These are phyloP conservation scores for Charanyca ferruginea DNA, from an alignment of 2,888 invertebrate species.

Conservation along the genomic window DNA sequence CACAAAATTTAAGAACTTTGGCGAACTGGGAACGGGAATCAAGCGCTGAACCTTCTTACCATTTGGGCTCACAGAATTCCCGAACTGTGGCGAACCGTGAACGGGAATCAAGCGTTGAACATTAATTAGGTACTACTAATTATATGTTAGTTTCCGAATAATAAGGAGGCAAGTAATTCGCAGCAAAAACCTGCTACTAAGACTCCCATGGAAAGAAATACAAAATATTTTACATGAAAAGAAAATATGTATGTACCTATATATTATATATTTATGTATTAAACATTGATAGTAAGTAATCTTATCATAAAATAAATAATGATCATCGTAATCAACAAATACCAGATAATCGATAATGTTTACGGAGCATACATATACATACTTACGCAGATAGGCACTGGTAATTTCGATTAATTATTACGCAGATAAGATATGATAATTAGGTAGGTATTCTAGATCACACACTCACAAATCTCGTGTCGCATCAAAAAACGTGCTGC, in stretches of 20 bases:
- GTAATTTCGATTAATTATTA: conserved; percentile 12
- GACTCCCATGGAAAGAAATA: no score
- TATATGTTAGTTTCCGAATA: no score
- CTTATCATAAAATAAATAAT: conserved; percentile 13
- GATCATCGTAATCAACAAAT: conserved; percentile 11
- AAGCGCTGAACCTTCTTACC: no score
- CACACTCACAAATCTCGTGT: background rate
- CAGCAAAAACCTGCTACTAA: no score
- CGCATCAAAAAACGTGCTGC: conserved; percentile 3
- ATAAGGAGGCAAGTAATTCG: no score
- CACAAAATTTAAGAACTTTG: no score
- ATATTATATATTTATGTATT: background rate
- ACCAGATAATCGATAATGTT: conserved; percentile 15
- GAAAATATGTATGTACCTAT: no score
- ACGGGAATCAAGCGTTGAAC: no score
- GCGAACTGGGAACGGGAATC: no score
- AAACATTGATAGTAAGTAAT: conserved; percentile 1
- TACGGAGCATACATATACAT: background rate
- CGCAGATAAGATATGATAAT: conserved; percentile 20
- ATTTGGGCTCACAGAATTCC: no score
- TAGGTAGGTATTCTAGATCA: background rate
- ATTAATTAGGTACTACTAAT: no score
- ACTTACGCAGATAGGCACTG: conserved; percentile 18
- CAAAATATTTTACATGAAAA: background rate
- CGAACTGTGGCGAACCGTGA: no score